Base-by-base conservation (phyloP, 1,140 invertebrate genomes). In the Drosophila pseudoananassae region DNA sequence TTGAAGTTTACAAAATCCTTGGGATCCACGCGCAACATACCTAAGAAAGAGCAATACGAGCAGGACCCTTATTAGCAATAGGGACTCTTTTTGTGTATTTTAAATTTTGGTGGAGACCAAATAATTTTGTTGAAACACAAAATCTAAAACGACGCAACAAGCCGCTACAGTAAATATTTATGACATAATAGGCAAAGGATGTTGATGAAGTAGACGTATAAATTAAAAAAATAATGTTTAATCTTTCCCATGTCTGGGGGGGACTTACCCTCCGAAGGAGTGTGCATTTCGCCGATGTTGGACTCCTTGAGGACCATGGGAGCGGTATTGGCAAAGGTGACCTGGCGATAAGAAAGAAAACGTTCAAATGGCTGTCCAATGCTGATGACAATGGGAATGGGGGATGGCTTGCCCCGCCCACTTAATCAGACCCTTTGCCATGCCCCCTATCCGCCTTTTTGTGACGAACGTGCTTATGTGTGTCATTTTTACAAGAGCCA, bases 1-100 rank as follows among this genome's bases (percentile, higher is more conserved):
- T 63, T 59, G 17, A 91, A 91, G 51, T 96, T 96, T 93, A 98
- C 96, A 87, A 95, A 97, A 2, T 96, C 95, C 9, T 97, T 91
- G 49, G 93, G 92, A 58, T 94, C 93, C 12, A 95, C 71, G 29
- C 69, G 73, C 73, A 91, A 73, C 90, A 91, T 91, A 47, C 78
- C 83, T 80, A 17, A 5, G 2, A 12, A 82, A 60, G 8, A 47
- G 77, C 61, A 23, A 53, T 7, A 47, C 36, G 10, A 43, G 15
- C 40, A 15, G 20, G 46, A 5, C 27, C 15, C 58, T 50, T 7
- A 25, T 10, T 31, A 31, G 36, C 31, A 59, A 23, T 27, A 27
- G 29, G 29, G 17, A 10, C 12, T 43, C 14, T 52, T 51, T 60
- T 40, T 9, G 14, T 40, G 23, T 51, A 66, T 64, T 66, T 64